Evolutionary conservation across 2,888 invertebrate species (phyloP), one percentile per base, ranked within the genome.

Genomic region (Bruchidius siliquastri): DNA sequence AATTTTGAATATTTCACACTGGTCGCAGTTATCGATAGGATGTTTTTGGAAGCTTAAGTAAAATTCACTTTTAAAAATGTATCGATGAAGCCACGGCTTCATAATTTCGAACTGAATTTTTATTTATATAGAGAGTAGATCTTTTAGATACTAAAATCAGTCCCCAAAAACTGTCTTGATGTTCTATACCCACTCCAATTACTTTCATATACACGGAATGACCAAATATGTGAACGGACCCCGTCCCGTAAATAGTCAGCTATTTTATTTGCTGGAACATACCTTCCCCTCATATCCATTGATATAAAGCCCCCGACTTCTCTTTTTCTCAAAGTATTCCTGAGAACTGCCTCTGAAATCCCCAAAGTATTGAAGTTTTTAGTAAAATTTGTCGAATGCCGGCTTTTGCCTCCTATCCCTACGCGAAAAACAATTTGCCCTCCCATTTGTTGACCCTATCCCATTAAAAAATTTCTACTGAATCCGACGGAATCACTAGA

Each of bases 31-130:
- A 69, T 76, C 76, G 69, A 13, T 66, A 18, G 72, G 73, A 49
- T 73, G 76, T 67, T 67, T 71, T 69, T 76, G 72, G 72, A 76
- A 76, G 21, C 69, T 49, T 70, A 76, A 72, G 32, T 76, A 73
- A 49, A 74, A 76, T 22, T 74, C 72, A 2, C 22, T 70, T 67
- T 73, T 70, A 68, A 75, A 73, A 69, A 66, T 49, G 4, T 72
- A 20, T 67, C 49, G 68, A 26, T 74, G 72, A 2, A 26, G 2
- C 72, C 72, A 74, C 8, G 32, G 22, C n/a, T 74, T 74, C 22
- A n/a, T 21, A 10, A 22, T 71, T 67, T 67, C 71, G 68, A n/a
- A 21, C 71, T 32, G 69, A 72, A 74, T 71, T 74, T 68, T 0
- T 2, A 32, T 72, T 71, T n/a, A 72, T 72, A 72, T 21, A 69